A percentile compares a stretch with the other conserved stretches of the same genome.
These are phyloP conservation scores for Molossus molossus DNA, from an alignment of 2,797 vertebrate genomes.

Conservation along the genomic window DNA sequence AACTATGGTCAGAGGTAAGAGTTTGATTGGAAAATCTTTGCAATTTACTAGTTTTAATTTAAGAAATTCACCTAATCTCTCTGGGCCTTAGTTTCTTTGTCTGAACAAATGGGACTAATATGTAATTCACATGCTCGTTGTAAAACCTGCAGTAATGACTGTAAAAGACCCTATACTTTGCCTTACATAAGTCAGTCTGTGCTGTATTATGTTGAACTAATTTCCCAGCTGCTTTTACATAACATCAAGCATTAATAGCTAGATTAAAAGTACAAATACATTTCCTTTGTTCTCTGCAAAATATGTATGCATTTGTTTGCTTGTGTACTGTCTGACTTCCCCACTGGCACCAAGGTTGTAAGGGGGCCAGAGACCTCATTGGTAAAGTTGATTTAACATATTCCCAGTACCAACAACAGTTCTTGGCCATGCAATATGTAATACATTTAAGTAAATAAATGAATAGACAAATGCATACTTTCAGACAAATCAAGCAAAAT, in stretches of 20 bases:
- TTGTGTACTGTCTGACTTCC: neutral
- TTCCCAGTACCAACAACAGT: neutral
- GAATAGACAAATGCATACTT: neutral
- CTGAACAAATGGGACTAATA: neutral
- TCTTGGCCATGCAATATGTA: neutral
- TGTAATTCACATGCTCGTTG: neutral
- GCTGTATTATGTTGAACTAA: neutral
- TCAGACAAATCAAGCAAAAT: neutral
- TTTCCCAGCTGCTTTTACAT: neutral
- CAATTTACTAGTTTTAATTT: constrained; percentile 58
- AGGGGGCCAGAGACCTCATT: neutral
- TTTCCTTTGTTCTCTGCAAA: constrained; percentile 1
- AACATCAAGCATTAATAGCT: neutral
- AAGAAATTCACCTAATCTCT: constrained; percentile 28
- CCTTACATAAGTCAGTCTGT: neutral
- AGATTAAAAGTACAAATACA: neutral
- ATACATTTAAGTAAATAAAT: constrained; percentile 8
- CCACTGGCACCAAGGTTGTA: neutral
- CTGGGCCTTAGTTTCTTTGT: neutral
- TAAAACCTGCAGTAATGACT: neutral
- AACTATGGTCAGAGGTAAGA: neutral
- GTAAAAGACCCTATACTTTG: neutral
- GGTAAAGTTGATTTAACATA: constrained; percentile 15
- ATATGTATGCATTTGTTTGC: neutral
- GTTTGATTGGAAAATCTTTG: neutral